Evolutionary conservation across 2,888 invertebrate species (phyloP), one percentile per base, ranked within the genome.

Genomic region (Zonitis immaculata): DNA sequence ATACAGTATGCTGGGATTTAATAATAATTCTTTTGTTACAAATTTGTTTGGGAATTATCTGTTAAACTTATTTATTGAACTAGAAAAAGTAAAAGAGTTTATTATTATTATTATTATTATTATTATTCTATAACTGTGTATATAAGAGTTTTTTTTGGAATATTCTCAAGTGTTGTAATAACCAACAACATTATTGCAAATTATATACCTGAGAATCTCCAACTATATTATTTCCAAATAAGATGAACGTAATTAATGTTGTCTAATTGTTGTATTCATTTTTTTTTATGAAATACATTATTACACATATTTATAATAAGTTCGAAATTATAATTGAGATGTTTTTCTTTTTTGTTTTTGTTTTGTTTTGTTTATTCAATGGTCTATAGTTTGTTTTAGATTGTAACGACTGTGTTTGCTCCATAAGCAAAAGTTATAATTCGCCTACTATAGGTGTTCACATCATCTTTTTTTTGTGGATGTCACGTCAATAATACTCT

Each of bases 171-270:
- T 61, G 59, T 59, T 58, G 52, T 59, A 61, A 61, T 43, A 47
- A 48, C 3, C 22, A 22, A 5, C n/a, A n/a, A n/a, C n/a, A 22
- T 4, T 47, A 26, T 56, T 51, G 51, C 52, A 58, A 54, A 59
- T 61, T 55, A 61, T 57, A 59, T 50, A 60, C 51, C 58, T 62
- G 64, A 61, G 64, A 64, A 63, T 57, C 58, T 55, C 51, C 51
- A 47, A 51, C 44, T 47, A n/a, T n/a, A n/a, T n/a, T n/a, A 52
- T 62, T 65, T 63, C 63, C 55, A 65, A 64, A 62, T 55, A 51
- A 14, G 22, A 20, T 20, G 39, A 20, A 46, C 9, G 55, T 61
- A 63, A 65, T 65, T 65, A 63, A 62, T 58, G 58, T 60, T 54
- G n/a, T n/a, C n/a, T 61, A 61, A 59, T 61, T 58, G 52, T 49